Percentiles rank a stretch among this genome's conserved stretches.
Conservation (phyloP, 2,797 vertebrate species). For the Acrossocheilus fasciatus region DNA sequence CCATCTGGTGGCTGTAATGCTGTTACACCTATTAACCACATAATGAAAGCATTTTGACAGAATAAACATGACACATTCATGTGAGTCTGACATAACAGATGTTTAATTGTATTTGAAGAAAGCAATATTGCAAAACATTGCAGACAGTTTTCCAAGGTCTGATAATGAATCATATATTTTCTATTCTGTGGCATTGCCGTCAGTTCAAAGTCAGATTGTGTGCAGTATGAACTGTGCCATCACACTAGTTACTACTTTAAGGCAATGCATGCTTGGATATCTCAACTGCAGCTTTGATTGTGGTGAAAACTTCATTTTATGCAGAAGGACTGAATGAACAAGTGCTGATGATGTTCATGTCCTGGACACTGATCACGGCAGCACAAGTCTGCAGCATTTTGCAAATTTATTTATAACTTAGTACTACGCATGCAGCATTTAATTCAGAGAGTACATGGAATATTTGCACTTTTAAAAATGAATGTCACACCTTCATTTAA, state of each 20-base stretch:
- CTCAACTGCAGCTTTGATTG: not conserved
- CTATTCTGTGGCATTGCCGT: slow-evolving; percentile 6
- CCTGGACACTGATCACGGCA: not conserved
- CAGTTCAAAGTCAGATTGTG: slow-evolving; percentile 6
- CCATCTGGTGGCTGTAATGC: slow-evolving; percentile 26
- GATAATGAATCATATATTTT: not conserved
- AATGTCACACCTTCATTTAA: not conserved
- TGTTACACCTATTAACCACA: not conserved
- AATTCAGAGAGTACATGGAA: not conserved
- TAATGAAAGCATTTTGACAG: not conserved
- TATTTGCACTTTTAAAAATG: not conserved
- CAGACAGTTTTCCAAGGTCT: not conserved
- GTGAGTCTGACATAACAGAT: not conserved
- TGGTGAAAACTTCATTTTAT: not conserved
- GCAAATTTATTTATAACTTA: not conserved
- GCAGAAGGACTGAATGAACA: not conserved
- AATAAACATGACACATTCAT: not conserved
- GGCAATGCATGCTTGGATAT: slow-evolving; percentile 18
- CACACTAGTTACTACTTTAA: not conserved
- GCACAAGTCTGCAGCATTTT: not conserved
- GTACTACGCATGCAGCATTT: not conserved
- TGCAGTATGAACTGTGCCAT: not conserved
- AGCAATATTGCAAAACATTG: not conserved
- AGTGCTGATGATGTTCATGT: not conserved
- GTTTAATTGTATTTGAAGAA: slow-evolving; percentile 25